Percentiles rank a stretch among this genome's conserved stretches.
Conservation (phyloP, 2,888 invertebrate genomes). For the Aethes cnicana region DNA sequence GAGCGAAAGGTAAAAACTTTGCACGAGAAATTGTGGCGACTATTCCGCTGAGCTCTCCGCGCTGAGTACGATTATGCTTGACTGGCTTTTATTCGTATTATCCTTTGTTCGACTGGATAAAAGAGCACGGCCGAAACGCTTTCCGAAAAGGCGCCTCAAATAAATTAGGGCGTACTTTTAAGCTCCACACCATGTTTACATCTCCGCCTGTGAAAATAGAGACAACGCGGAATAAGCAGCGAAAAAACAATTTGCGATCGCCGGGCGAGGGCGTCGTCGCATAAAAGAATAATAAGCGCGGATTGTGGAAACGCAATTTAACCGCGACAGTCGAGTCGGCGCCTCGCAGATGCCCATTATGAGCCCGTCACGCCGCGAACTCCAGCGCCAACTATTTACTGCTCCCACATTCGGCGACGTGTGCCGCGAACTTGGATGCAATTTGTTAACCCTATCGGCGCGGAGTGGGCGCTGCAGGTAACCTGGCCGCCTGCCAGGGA, state of each 20-base stretch:
- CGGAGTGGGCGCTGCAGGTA: conserved; percentile 66
- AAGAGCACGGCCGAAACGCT: conserved; percentile 65
- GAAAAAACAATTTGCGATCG: conserved; percentile 57
- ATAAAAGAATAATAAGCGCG: conserved; percentile 68
- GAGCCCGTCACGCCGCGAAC: conserved; percentile 68
- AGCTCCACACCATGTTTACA: conserved; percentile 60
- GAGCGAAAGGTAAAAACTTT: conserved; percentile 61
- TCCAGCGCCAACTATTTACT: conserved; percentile 74
- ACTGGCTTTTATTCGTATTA: conserved; percentile 73
- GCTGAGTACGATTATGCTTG: conserved; percentile 67
- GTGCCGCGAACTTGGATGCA: conserved; percentile 72
- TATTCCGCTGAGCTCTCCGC: conserved; percentile 61
- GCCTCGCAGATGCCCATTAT: conserved; percentile 54
- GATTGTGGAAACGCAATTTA: conserved; percentile 71
- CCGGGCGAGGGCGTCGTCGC: conserved; percentile 40
- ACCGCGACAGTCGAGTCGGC: conserved; percentile 66
- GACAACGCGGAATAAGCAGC: conserved; percentile 56
- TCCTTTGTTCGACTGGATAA: conserved; percentile 73
- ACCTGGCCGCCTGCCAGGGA: conserved; percentile 76
- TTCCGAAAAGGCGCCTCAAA: conserved; percentile 65
- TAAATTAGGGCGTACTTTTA: conserved; percentile 71
- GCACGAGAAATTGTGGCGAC: conserved; percentile 65
- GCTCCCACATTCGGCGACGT: conserved; percentile 71
- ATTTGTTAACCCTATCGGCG: conserved; percentile 74
- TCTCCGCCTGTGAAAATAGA: conserved; percentile 59